These are phyloP conservation scores for Ceratina australensis DNA, from an alignment of 1,140 invertebrate species.

Conservation along the genomic window DNA sequence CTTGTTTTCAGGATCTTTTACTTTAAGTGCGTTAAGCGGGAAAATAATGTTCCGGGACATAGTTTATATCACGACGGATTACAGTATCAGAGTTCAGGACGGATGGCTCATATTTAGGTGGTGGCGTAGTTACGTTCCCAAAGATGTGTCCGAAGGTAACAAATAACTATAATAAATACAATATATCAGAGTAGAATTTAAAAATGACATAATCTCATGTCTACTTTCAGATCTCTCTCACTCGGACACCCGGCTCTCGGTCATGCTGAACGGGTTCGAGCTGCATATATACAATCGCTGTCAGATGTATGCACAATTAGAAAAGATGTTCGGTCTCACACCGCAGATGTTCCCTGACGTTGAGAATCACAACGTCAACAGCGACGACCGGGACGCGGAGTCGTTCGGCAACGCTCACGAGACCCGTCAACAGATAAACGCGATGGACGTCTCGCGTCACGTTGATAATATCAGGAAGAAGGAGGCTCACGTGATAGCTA, in stretches of 20 bases:
- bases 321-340: slow-evolving; percentile 93
- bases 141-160: slow-evolving; percentile 95
- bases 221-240: slow-evolving; percentile 95
- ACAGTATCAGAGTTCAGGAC: slow-evolving; percentile 95
- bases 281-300: slow-evolving; percentile 97
- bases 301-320: slow-evolving; percentile 91
- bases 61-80: slow-evolving; percentile 96
- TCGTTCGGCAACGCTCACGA: slow-evolving; percentile 78
- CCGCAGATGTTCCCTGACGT: slow-evolving; percentile 85
- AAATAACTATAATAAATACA: too few species aligned
- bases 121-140: slow-evolving; percentile 97
- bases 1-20: slow-evolving; percentile 90
- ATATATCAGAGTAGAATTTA: too few species aligned
- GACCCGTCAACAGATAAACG: slow-evolving; percentile 85
- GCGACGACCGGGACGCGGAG: slow-evolving; percentile 75
- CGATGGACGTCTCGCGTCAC: slow-evolving; percentile 77
- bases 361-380: slow-evolving; percentile 69
- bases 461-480: slow-evolving; percentile 76
- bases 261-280: slow-evolving; percentile 97
- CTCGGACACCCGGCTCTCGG: slow-evolving; percentile 94
- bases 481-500: slow-evolving; percentile 83
- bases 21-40: slow-evolving; percentile 95
- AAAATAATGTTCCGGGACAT: slow-evolving; percentile 99
- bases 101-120: slow-evolving; percentile 98
- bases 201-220: too few species aligned